phyloP scores from a whole-genome alignment of 2,113 vertebrate species.

The Peromyscus leucopus region DNA sequence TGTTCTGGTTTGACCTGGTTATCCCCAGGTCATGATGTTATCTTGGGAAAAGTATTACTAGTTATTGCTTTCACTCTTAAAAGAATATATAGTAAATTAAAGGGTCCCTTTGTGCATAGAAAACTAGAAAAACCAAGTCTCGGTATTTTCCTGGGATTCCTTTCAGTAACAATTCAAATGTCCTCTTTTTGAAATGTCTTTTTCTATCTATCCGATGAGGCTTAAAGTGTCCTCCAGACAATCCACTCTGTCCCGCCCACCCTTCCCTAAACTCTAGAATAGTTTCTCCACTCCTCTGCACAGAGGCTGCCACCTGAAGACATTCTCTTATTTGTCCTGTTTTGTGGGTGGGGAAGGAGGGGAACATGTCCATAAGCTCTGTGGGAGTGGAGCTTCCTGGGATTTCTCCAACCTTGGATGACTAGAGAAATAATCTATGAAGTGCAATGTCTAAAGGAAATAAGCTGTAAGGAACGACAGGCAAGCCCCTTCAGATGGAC shows the following conservation, averaged over 20 bases:
- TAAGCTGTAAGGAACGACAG: background rate
- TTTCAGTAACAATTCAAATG: constrained; percentile 46
- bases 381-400: too few relatives aligned
- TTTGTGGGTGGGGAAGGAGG: background rate
- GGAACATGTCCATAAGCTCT: background rate
- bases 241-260: background rate
- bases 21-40: background rate
- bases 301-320: background rate
- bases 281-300: background rate
- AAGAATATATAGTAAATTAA: constrained; percentile 8
- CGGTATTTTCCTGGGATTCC: constrained; percentile 50
- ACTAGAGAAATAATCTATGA: background rate
- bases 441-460: background rate
- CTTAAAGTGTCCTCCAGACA: background rate
- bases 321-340: background rate
- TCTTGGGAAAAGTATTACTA: constrained; percentile 27
- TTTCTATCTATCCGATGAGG: constrained; percentile 4
- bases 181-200: constrained; percentile 27
- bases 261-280: background rate
- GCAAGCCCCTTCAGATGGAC: background rate
- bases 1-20: background rate
- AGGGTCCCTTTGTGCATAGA: background rate
- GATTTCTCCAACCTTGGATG: background rate
- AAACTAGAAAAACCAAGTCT: background rate
- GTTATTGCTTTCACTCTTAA: constrained; percentile 6